Base-by-base conservation (phyloP, 2,797 vertebrate genomes). In the Nannoperca obscura region DNA sequence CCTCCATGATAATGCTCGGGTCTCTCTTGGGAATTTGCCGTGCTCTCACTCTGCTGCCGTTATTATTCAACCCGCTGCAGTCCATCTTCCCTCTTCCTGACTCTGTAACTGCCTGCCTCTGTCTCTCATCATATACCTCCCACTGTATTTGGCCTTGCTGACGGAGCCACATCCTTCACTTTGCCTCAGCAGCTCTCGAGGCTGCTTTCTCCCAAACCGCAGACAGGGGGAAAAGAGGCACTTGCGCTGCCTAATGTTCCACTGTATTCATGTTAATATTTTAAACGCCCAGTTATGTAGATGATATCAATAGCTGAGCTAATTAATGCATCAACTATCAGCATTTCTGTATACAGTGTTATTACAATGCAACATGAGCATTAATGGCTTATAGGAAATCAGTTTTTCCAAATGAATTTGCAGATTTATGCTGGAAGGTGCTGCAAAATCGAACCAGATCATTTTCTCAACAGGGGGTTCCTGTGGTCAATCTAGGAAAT, bases 121-220 rank as follows among this genome's bases (percentile, higher is more conserved):
- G 83, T 74, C 54, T 75, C 84, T 85, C 85, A 89, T 89, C 83
- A 80, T 49, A 76, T 30, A 68, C 87, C 81, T 88, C 86, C 88
- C 68, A 66, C 84, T 83, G 80, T 71, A 86, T 88, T 72, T 65
- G 76, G 85, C 83, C 76, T 50, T 58, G 70, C 79, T 80, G 86
- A 84, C 80, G 74, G 81, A 87, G 86, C 36, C 36, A 42, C 80
- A 88, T 87, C 82, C 78, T 71, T 89, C 75, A 82, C 70, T 75
- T 69, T 63, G 67, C 44, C 67, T 81, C 42, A 17, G 40, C 0
- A 0, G 47, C 49, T 53, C 76, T 20, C 49, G 65, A 73, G 68
- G 40, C 54, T 30, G 65, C 60, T 42, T 34, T 27, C 57, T 76
- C 57, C 66, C 68, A 72, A 81, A 82, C 52, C 38, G 50, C 50